Conservation (phyloP, 2,113 vertebrate species). For the Xerus inauris region DNA sequence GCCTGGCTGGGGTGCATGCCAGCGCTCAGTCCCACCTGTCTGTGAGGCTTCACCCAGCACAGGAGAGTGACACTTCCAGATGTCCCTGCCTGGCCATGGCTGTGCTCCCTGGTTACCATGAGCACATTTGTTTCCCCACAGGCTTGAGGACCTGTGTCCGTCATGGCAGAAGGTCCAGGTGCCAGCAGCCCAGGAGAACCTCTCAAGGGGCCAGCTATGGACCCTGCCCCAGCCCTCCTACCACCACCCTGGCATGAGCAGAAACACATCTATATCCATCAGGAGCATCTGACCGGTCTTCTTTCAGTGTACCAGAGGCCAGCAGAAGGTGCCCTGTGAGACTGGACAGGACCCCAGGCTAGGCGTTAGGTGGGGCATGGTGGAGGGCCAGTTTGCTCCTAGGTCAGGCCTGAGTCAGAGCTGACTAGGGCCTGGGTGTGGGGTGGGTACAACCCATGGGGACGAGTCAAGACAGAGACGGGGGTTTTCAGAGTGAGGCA, state of each 20-base stretch:
- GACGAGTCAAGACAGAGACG: background rate
- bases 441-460: background rate
- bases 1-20: background rate
- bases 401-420: background rate
- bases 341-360: background rate
- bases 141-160: background rate
- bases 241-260: background rate
- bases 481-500: no score
- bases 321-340: background rate
- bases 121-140: background rate
- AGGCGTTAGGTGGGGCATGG: accelerated
- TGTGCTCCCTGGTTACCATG: background rate
- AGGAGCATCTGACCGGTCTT: no score
- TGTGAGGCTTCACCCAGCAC: no score
- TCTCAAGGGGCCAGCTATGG: background rate
- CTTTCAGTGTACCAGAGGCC: background rate
- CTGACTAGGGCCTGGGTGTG: background rate
- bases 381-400: background rate
- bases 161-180: background rate
- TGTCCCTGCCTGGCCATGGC: background rate
- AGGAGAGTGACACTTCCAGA: background rate
- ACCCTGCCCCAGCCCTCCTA: background rate
- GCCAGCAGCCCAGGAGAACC: background rate
- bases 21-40: background rate
- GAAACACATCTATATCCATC: background rate